Base-by-base conservation (phyloP, 2,113 vertebrate species). In the Chaenocephalus aceratus region DNA sequence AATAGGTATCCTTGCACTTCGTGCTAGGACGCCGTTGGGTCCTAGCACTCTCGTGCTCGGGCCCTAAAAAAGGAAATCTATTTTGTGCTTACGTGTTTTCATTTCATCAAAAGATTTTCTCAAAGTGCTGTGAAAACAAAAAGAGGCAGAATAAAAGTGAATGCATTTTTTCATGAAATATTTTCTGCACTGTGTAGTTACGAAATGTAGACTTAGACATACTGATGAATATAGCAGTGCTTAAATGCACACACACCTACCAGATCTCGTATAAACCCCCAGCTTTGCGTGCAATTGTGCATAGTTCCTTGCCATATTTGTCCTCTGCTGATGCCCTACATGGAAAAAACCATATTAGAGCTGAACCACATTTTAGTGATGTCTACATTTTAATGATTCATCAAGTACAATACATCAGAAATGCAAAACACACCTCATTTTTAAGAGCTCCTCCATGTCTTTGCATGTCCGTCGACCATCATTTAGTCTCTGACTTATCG, bases 391-490 rank as follows among this genome's bases (percentile, higher is more conserved):
- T 13, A 14, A 10, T 34, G 0, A 45, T 18, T 16, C 18, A 16
- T 60, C 7, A 59, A 21, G 10, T 54, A 13, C 12, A 9, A 1
- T 41, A 51, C 3, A 44, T 4, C 21, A 41, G 10, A 51, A 62
- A 53, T 51, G 0, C 14, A n/a, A 10, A 57, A 16, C 66, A 5
- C 57, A 95, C 98, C 98, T 97, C 94, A 98, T 96, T 86, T 96
- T 96, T 68, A 98, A 92, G 56, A 99, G 94, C 46, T 99, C 98
- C 81, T 99, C 98, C 91, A 97, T 91, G 3, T 99, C 97, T 86
- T 99, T 99, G 94, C 97, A 97, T 79, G 96, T 97, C 72, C 95
- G 96, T 57, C 96, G 95, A 6, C 98, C 98, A 0, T 99, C 97
- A 82, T 93, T 87, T 5, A 98, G 92, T 80, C 96, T 92, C 82